Evolutionary conservation across 2,888 invertebrate species (phyloP).

Genomic region (Argyresthia albistria): DNA sequence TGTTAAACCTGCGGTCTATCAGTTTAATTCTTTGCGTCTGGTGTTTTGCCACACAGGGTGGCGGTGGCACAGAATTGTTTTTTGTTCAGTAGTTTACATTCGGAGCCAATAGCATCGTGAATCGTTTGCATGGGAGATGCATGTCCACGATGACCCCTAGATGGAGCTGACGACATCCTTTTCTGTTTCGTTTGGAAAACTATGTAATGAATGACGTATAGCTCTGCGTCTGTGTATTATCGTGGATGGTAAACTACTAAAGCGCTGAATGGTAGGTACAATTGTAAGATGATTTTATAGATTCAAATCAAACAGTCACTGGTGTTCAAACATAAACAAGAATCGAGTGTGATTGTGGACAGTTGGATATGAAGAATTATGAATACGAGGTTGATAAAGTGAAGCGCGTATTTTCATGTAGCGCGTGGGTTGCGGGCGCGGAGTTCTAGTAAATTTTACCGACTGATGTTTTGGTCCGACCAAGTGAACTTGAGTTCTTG

Average conservation of each 20-base stretch:
- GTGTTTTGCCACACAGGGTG: not conserved
- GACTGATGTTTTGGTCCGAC: conserved; percentile 72
- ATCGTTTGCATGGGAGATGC: no score
- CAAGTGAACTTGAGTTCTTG: conserved; percentile 69
- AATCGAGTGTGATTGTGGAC: not conserved
- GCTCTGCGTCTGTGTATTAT: no score
- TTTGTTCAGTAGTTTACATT: no score
- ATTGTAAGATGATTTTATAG: no score
- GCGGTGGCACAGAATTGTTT: no score
- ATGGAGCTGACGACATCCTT: no score
- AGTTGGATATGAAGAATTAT: not conserved
- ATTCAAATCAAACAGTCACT: not conserved
- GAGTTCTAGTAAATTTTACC: conserved; percentile 19
- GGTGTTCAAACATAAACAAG: not conserved
- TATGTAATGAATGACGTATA: no score
- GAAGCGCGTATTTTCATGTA: not conserved
- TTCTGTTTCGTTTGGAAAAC: no score
- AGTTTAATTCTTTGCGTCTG: not conserved
- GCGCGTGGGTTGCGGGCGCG: conserved; percentile 3
- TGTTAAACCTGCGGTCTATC: not conserved
- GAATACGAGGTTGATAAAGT: not conserved
- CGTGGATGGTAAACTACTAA: no score
- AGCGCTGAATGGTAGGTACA: no score
- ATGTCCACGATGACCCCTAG: no score
- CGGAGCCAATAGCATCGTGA: no score